These are phyloP conservation scores for Drosophila burlai DNA, from an alignment of 1,140 invertebrate species.

Conservation along the genomic window DNA sequence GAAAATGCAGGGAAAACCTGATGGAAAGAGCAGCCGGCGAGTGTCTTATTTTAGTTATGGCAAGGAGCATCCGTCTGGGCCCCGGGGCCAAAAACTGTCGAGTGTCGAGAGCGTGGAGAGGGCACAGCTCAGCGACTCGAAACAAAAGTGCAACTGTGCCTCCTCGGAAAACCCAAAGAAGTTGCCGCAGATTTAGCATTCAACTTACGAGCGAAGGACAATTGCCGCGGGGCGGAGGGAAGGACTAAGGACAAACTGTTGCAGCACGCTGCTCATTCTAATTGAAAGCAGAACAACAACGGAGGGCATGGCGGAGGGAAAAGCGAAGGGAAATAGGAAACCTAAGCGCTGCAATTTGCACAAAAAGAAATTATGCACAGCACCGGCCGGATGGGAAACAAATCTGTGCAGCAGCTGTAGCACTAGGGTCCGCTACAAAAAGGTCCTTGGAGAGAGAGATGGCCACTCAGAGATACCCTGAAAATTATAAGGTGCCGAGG, in stretches of 20 bases:
- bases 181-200: slow-evolving; percentile 66
- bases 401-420: slow-evolving; percentile 13
- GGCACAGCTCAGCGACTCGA: slow-evolving; percentile 73
- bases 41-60: slow-evolving; percentile 75
- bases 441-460: slow-evolving; percentile 35
- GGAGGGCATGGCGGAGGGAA: not conserved
- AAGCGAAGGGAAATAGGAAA: slow-evolving; percentile 25
- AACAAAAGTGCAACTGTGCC: slow-evolving; percentile 67
- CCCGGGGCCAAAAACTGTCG: slow-evolving; percentile 33
- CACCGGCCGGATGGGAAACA: slow-evolving; percentile 22
- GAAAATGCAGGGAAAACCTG: slow-evolving; percentile 9
- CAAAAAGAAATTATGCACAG: slow-evolving; percentile 69
- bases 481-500: slow-evolving; percentile 35
- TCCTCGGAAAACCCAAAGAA: slow-evolving; percentile 50
- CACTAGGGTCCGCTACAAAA: not conserved
- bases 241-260: slow-evolving; percentile 66
- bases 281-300: slow-evolving; percentile 68
- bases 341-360: slow-evolving; percentile 69
- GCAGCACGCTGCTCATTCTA: slow-evolving; percentile 50
- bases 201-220: slow-evolving; percentile 60
- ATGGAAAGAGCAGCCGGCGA: slow-evolving; percentile 39
- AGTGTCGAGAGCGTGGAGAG: slow-evolving; percentile 33
- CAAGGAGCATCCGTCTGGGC: slow-evolving; percentile 51
- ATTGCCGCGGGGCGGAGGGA: slow-evolving; percentile 31
- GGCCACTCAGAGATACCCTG: slow-evolving; percentile 44